Percentiles rank a stretch among this genome's conserved stretches.
phyloP scores from a whole-genome alignment of 1,140 invertebrate species.

The Drosophila lacertosa region DNA sequence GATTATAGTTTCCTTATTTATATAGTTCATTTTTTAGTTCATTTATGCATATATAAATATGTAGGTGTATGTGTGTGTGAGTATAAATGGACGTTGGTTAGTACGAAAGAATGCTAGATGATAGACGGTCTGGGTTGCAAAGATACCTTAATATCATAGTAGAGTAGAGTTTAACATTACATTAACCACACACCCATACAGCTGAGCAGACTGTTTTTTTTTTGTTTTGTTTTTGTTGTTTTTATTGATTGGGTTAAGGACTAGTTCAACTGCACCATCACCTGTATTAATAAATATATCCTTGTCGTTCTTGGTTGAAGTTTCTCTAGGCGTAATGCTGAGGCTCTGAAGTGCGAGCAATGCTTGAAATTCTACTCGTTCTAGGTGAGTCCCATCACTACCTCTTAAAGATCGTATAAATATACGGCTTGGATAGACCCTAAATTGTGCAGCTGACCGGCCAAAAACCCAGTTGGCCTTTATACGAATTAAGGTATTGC shows the following conservation, averaged over 20 bases:
- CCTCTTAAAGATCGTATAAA: conserved; percentile 57
- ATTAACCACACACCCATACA: conserved; percentile 16
- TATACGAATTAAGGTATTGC: background rate
- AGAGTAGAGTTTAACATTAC: background rate
- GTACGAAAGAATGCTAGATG: conserved; percentile 10
- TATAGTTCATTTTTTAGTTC: conserved; percentile 7
- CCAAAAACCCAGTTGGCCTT: background rate
- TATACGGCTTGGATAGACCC: too few species aligned
- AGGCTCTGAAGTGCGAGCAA: conserved; percentile 66
- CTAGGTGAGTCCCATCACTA: conserved; percentile 69
- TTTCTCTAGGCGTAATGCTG: conserved; percentile 65
- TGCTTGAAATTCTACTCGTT: conserved; percentile 62
- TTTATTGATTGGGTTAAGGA: conserved; percentile 2
- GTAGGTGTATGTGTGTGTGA: background rate
- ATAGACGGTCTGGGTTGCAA: background rate
- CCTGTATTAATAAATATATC: background rate
- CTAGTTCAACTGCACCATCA: conserved; percentile 27
- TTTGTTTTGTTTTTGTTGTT: too few species aligned
- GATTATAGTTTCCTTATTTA: conserved; percentile 2
- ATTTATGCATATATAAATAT: conserved; percentile 2
- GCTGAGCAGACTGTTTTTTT: background rate
- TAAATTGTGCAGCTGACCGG: conserved; percentile 25
- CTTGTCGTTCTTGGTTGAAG: conserved; percentile 13
- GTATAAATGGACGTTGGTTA: background rate
- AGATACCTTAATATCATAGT: conserved; percentile 4